Evolutionary conservation across 2,113 vertebrate species (phyloP).

Genomic region (Tringa solitaria): DNA sequence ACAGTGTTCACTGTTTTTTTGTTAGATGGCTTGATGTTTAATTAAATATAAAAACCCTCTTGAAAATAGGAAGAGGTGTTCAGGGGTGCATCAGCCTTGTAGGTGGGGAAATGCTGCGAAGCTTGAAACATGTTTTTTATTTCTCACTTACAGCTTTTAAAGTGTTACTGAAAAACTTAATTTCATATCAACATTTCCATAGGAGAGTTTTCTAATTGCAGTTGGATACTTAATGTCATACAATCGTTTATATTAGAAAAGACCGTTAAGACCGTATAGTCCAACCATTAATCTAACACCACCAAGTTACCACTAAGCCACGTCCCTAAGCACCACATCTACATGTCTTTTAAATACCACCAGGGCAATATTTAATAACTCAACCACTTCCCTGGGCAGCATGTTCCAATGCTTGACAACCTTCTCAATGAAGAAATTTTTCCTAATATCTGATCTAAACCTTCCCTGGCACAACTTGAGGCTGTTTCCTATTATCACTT

Average conservation of each 20-base stretch:
- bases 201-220: slow-evolving; percentile 1
- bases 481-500: not conserved
- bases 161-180: not conserved
- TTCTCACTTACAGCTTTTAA: not conserved
- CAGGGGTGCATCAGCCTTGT: not conserved
- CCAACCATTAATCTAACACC: not conserved
- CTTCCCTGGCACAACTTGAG: not conserved
- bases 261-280: not conserved
- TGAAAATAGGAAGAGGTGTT: not conserved
- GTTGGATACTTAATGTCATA: not conserved
- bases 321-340: not conserved
- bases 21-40: not conserved
- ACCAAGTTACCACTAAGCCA: not conserved
- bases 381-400: not conserved
- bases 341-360: not conserved
- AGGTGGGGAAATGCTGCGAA: not conserved
- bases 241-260: not conserved
- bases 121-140: not conserved
- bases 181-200: not conserved
- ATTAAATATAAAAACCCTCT: not conserved
- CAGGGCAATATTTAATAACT: not conserved
- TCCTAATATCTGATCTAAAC: not conserved
- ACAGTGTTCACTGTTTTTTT: not conserved
- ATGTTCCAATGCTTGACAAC: not conserved
- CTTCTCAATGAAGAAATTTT: not conserved